phyloP scores from a whole-genome alignment of 2,113 vertebrate species.

The Rhynchopsitta pachyrhyncha region DNA sequence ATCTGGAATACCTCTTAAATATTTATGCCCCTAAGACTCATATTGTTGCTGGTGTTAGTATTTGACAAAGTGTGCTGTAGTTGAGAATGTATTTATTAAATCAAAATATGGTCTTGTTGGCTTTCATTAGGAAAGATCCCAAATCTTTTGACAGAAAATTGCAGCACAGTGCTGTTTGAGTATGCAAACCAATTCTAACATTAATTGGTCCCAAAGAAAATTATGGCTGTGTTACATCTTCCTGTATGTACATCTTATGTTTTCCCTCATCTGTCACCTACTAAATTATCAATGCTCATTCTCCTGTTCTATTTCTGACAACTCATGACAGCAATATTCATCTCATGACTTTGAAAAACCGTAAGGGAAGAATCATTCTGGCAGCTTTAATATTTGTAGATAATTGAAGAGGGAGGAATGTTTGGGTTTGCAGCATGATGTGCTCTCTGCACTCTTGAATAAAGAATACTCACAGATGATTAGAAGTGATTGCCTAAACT shows the following conservation, averaged over 20 bases:
- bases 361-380: not conserved
- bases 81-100: slow-evolving; percentile 50
- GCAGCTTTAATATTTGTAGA: not conserved
- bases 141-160: not conserved
- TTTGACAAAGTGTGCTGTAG: slow-evolving; percentile 30
- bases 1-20: slow-evolving; percentile 57
- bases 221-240: slow-evolving; percentile 48
- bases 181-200: slow-evolving; percentile 39
- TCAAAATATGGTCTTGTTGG: slow-evolving; percentile 36
- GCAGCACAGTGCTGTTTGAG: not conserved
- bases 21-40: slow-evolving; percentile 16
- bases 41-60: slow-evolving; percentile 23
- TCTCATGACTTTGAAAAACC: slow-evolving; percentile 25
- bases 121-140: slow-evolving; percentile 34
- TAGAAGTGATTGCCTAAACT: not conserved
- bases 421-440: not conserved
- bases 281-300: slow-evolving; percentile 57
- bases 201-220: slow-evolving; percentile 77
- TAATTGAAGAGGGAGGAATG: slow-evolving; percentile 7
- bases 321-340: slow-evolving; percentile 28
- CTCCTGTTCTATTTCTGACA: slow-evolving; percentile 41
- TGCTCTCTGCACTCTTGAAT: not conserved
- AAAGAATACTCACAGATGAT: not conserved
- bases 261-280: slow-evolving; percentile 54
- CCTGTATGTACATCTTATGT: slow-evolving; percentile 9